Evolutionary conservation across 2,888 invertebrate genomes (phyloP).

Genomic region (Cylloceria caligata): DNA sequence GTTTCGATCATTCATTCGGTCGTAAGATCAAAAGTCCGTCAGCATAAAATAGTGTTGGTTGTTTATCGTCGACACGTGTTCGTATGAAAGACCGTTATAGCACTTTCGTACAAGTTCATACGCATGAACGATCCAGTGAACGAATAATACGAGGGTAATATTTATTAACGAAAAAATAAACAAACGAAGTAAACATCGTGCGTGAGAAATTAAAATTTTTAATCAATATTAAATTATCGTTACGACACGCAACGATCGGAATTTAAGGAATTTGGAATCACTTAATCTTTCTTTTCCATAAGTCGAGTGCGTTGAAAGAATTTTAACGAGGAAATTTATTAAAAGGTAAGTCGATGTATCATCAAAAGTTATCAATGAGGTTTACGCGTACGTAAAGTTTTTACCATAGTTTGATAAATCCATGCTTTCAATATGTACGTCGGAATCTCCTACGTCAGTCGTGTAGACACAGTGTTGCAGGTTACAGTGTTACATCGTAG

Average conservation of each 20-base stretch:
- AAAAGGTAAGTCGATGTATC: conserved; percentile 21
- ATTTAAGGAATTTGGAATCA: background rate
- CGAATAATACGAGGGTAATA: background rate
- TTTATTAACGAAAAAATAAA: background rate
- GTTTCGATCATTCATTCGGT: conserved; percentile 21
- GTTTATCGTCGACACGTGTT: background rate
- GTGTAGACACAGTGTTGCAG: too few relatives aligned
- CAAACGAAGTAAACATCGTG: background rate
- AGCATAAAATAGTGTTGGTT: background rate
- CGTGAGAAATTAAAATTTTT: background rate
- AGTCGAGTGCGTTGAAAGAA: background rate
- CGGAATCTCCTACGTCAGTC: background rate
- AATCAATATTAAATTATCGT: background rate
- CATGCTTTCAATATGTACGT: background rate
- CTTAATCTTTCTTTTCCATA: background rate
- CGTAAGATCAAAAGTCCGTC: conserved; percentile 5
- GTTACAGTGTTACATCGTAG: too few relatives aligned
- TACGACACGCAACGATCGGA: background rate
- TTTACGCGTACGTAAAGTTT: background rate
- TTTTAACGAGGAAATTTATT: background rate
- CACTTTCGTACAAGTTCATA: too few relatives aligned
- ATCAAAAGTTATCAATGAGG: background rate
- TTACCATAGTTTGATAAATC: too few relatives aligned
- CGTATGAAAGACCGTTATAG: too few relatives aligned
- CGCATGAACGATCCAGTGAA: background rate